phyloP scores from a whole-genome alignment of 2,797 vertebrate species.

The Prunella strophiata region DNA sequence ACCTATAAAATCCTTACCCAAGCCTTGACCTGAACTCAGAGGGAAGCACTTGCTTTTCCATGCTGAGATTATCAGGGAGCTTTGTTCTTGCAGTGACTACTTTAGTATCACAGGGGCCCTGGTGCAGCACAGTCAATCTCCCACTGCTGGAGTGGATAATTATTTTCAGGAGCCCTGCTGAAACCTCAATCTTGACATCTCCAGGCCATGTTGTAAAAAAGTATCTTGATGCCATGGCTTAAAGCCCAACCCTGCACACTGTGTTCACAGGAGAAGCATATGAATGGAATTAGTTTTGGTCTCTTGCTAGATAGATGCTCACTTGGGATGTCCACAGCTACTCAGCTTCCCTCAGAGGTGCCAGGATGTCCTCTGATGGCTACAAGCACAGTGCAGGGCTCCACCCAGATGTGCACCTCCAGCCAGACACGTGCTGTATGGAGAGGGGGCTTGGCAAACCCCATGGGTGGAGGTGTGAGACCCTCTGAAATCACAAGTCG shows the following conservation, averaged over 20 bases:
- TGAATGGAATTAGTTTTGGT: not conserved
- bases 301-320: not conserved
- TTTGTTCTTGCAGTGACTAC: not conserved
- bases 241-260: not conserved
- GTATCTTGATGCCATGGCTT: not conserved
- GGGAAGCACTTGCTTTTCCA: not conserved
- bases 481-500: rapidly evolving
- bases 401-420: not conserved
- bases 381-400: not conserved
- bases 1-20: not conserved
- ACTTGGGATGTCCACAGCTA: not conserved
- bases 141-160: not conserved
- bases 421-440: not conserved
- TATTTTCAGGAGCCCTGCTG: not conserved
- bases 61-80: not conserved
- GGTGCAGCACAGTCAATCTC: not conserved
- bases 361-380: not conserved
- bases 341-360: not conserved
- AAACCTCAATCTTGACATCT: not conserved
- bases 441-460: not conserved
- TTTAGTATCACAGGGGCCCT: not conserved
- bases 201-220: not conserved
- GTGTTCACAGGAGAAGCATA: not conserved
- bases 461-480: not conserved
- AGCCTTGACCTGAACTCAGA: not conserved